Evolutionary conservation across 2,888 invertebrate genomes (phyloP), one percentile per base, ranked within the genome.

Genomic region (Leuctra nigra): DNA sequence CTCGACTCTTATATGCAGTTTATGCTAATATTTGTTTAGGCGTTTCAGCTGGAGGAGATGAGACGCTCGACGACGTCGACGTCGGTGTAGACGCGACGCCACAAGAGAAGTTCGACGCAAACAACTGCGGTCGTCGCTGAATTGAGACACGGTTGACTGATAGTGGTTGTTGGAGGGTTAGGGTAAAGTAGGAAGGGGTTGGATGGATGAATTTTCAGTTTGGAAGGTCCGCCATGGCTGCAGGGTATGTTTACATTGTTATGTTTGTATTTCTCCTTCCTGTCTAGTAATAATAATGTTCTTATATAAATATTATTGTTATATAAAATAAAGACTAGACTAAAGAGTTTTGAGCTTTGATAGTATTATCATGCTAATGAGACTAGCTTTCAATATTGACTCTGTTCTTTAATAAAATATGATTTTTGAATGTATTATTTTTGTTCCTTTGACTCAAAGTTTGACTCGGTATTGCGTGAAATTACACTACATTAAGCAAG

Each of bases 1-100:
- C 44, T 20, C 18, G n/a, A 23, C 44, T 44, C n/a, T 29, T 29
- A 6, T 29, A 20, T 44, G 23, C 44, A 39, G 18, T 44, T 44
- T 44, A 44, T 44, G 44, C 44, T 22, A 44, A 44, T 44, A 44
- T 44, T 44, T 22, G 44, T n/a, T 11, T 44, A 44, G 44, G 7
- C 38, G 38, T n/a, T n/a, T n/a, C n/a, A 38, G 14, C 9, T 7
- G 38, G 23, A 23, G 4, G 44, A 44, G 23, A 20, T 20, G 23
- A 44, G 22, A 44, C 44, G n/a, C n/a, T n/a, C n/a, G n/a, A n/a
- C n/a, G 3, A 4, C n/a, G 44, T 18, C 6, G 16, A 3, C 23
- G 22, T 4, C 23, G 44, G 20, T 20, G 4, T 4, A 20, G 44
- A 11, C 4, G 44, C 2, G 22, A 13, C 6, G 2, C 3, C 4